Base-by-base conservation (phyloP, 2,113 vertebrate species). In the Chaetodon trifascialis region DNA sequence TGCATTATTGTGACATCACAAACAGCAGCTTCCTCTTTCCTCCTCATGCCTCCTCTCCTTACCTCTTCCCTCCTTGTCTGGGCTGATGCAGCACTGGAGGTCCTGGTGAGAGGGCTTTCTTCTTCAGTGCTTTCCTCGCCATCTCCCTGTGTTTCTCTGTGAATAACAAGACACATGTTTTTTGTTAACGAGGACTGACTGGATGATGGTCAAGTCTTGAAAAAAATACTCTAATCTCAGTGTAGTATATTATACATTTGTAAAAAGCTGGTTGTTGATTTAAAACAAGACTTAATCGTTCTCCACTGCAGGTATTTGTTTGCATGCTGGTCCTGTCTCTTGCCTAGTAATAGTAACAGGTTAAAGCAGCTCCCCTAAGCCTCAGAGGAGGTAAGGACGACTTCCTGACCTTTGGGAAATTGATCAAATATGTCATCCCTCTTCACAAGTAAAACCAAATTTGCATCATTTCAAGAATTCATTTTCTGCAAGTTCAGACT, bases 101-200 rank as follows among this genome's bases (percentile, higher is more conserved):
- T 42, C 86, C 96, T 4, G 95, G 93, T 73, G 96, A 94, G 76
- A 97, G 93, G 59, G 96, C 96, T 90, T 99, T 99, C 91, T 96
- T 97, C 88, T 96, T 96, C 76, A 99, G 94, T 0, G 94, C 96
- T 52, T 96, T 97, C 77, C 95, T 96, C 0, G 96, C 97, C 94
- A 97, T 93, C 86, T 99, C 97, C 1, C 97, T 94, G 87, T 97
- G 97, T 91, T 95, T 96, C 91, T 98, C 98, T 99, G 75, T 5
- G 16, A 40, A 66, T 16, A 92, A 92, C 23, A 40, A 49, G 19
- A 49, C 7, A 42, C 11, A 51, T 10, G 2, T 56, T 44, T n/a
- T n/a, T 2, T 62, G 19, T 2, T 58, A 21, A n/a, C 6, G 4
- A 17, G 12, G 54, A 7, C n/a, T 8, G 66, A 47, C 14, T 30